Evolutionary conservation across 2,888 invertebrate genomes (phyloP).

Genomic region (Lithodes maja): DNA sequence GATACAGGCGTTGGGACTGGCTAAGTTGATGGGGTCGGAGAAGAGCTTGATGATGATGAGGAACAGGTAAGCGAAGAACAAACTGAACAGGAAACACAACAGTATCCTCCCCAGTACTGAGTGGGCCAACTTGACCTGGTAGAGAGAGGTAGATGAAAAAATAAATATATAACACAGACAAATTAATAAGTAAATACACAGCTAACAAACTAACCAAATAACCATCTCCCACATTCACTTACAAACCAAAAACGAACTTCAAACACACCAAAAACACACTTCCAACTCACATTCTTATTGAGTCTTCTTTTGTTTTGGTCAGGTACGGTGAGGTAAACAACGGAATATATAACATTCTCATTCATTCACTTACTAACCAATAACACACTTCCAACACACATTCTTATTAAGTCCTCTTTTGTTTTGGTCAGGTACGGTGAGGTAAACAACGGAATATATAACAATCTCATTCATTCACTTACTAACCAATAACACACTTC

Average conservation of each 20-base stretch:
- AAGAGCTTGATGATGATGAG: constrained; percentile 70
- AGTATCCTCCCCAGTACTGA: constrained; percentile 70
- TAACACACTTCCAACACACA: too few relatives aligned
- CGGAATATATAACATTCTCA: too few relatives aligned
- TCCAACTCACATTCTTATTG: too few relatives aligned
- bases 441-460: too few relatives aligned
- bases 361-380: too few relatives aligned
- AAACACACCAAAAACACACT: too few relatives aligned
- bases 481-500: too few relatives aligned
- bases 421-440: constrained; percentile 67
- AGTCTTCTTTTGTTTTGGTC: too few relatives aligned
- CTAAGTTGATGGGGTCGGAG: constrained; percentile 67
- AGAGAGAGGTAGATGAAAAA: background rate
- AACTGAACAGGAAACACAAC: constrained; percentile 69
- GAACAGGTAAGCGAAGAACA: constrained; percentile 70
- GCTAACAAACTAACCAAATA: background rate
- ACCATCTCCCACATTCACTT: background rate
- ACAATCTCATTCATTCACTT: too few relatives aligned
- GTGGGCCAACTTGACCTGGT: constrained; percentile 68
- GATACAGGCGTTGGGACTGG: constrained; percentile 62
- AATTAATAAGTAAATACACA: background rate
- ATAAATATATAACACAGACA: background rate
- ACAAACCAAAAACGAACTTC: too few relatives aligned
- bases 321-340: too few relatives aligned
- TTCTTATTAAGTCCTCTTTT: too few relatives aligned